Evolutionary conservation across 2,888 invertebrate species (phyloP).

Genomic region (Trissonchulus latispiculum): DNA sequence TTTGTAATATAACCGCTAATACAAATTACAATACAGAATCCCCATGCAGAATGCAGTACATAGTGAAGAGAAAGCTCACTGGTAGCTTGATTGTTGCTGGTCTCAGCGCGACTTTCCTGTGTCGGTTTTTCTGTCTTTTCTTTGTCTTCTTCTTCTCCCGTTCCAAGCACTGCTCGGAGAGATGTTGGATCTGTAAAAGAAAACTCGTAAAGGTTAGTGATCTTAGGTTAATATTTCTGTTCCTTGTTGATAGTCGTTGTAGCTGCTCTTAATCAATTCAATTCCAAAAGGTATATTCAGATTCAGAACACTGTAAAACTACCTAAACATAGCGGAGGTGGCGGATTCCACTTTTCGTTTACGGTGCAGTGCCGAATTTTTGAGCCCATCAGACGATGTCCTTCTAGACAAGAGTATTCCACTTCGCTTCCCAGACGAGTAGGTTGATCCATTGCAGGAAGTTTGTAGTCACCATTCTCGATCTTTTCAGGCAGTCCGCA

Average conservation of each 20-base stretch:
- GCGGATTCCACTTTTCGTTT: conserved; percentile 8
- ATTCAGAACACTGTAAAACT: too few relatives aligned
- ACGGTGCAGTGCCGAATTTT: not conserved
- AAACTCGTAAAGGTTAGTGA: too few relatives aligned
- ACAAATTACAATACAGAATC: too few relatives aligned
- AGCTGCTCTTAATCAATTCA: too few relatives aligned
- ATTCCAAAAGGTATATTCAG: too few relatives aligned
- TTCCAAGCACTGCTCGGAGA: not conserved
- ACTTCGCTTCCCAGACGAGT: not conserved
- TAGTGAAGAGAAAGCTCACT: too few relatives aligned
- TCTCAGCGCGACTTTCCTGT: too few relatives aligned
- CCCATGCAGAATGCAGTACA: too few relatives aligned
- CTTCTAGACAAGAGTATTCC: conserved; percentile 14
- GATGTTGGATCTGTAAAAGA: not conserved
- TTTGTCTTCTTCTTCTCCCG: not conserved
- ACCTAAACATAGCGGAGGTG: not conserved
- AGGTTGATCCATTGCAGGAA: not conserved
- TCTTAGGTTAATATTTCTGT: too few relatives aligned
- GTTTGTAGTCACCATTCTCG: not conserved
- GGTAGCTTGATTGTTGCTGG: too few relatives aligned
- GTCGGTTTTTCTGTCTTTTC: not conserved
- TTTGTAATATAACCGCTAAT: too few relatives aligned
- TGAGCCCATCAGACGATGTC: conserved; percentile 10
- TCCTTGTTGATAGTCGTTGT: too few relatives aligned
- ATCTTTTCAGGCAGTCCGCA: conserved; percentile 14